Evolutionary conservation across 2,888 invertebrate genomes (phyloP), one percentile per base, ranked within the genome.

Genomic region (Choristoneura rosaceana): DNA sequence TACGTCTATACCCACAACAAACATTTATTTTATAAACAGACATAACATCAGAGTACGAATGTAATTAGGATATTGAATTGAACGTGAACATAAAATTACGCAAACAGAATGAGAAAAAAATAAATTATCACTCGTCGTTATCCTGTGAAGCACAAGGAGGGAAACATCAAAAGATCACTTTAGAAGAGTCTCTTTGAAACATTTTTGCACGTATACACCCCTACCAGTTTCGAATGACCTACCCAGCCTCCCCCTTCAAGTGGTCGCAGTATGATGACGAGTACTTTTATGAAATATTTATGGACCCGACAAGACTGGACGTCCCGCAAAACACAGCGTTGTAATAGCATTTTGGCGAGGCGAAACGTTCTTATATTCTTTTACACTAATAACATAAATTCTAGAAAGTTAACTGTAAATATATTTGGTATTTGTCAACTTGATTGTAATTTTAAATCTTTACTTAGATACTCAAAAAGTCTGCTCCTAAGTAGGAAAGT

Each of bases 141-240:
- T 76, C 71, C 73, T 70, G 70, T 74, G 74, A 71, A 74, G 60
- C 70, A 61, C 45, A 69, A 75, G 74, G 66, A 75, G 65, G 73
- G 55, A 63, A 74, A 81, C 80, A 83, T 82, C 83, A 83, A 83
- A 82, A 80, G 82, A 80, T 76, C 82, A 81, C 81, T 82, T 79
- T 76, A 76, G 60, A 74, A 77, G 76, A 80, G 82, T 80, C 78
- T 80, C 81, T 82, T 82, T 78, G 78, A 79, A 76, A 80, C 79
- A 75, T 78, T 79, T 76, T 79, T 76, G 68, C 75, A 74, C 76
- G 70, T 78, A 74, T 70, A 76, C 73, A 68, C 74, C 73, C 76
- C 74, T 74, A 63, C 77, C 73, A 74, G 73, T 74, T 71, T 73
- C 74, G 74, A 75, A 70, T 77, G 79, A 76, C 71, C 75, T 75